Base-by-base conservation (phyloP, 2,888 invertebrate genomes). In the Aricia artaxerxes region DNA sequence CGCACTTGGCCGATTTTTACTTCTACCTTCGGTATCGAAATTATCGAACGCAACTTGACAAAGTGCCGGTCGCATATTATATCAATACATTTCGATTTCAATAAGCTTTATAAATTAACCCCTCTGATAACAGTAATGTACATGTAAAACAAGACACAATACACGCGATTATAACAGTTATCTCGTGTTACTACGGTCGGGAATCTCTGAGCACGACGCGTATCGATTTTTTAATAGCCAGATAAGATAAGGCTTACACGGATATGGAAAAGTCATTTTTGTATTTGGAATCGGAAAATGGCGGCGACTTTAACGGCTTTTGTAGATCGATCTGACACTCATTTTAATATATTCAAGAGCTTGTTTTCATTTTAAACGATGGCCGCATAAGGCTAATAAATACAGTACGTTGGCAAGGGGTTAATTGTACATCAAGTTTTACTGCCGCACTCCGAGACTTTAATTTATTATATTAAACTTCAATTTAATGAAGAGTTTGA, bases 161-260 rank as follows among this genome's bases (percentile, higher is more conserved):
- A 13, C 35, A 35, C 1, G 76, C 76, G 31, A 31, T 38, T 57
- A 24, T 13, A 31, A 6, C 31, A 31, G 7, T 35, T 76, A 53
- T 35, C 53, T 11, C 16, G 4, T 13, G 16, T 13, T 5, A 9
- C 3, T 76, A 76, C 4, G 16, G 53, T 24, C 24, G 57, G 0
- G 5, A 76, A 35, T 76, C 11, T 31, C 35, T 35, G 5, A 35
- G 35, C 57, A 31, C 1, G 35, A 31, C 6, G 31, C 7, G 53
- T 76, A 80, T 80, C 78, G 80, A 80, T 80, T 78, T 80, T 80
- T 80, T 80, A 80, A 80, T 80, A 64, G 80, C 49, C 78, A 73
- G 78, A 80, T 80, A 80, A 80, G 80, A 80, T 80, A 80, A 49
- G n/a, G 53, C 13, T 35, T 73, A 76, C 75, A 53, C 53, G 76